Percentiles rank a stretch among this genome's conserved stretches.
phyloP scores from a whole-genome alignment of 2,888 invertebrate species.

The Acrobasis consociella region DNA sequence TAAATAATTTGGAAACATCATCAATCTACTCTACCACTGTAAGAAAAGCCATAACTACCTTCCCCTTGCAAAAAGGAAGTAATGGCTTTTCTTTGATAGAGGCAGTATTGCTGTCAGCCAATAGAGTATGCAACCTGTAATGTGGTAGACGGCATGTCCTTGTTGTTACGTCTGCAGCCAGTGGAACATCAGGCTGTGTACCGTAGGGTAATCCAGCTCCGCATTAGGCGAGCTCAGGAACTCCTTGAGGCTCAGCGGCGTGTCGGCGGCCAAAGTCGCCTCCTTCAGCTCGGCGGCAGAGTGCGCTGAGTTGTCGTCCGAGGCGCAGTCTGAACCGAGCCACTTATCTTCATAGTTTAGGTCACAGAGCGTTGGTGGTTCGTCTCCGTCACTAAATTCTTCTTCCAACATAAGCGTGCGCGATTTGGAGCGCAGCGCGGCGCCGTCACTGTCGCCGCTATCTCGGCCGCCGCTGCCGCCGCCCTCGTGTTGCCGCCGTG shows the following conservation, averaged over 20 bases:
- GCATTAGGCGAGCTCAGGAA: constrained; percentile 72
- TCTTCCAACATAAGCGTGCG: constrained; percentile 57
- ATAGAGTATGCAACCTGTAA: constrained; percentile 36
- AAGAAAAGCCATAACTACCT: too few relatives aligned
- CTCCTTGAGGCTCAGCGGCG: constrained; percentile 61
- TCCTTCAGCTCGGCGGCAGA: constrained; percentile 60
- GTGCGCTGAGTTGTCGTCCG: constrained; percentile 74
- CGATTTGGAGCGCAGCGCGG: constrained; percentile 53
- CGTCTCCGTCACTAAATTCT: constrained; percentile 69
- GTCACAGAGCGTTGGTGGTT: constrained; percentile 74
- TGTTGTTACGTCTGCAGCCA: constrained; percentile 78
- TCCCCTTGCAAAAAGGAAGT: too few relatives aligned
- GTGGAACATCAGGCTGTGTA: constrained; percentile 80
- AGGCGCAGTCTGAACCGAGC: constrained; percentile 69
- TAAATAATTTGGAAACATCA: constrained; percentile 36
- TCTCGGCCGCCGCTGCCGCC: constrained; percentile 53
- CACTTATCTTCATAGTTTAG: constrained; percentile 68
- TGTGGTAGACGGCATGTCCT: constrained; percentile 30
- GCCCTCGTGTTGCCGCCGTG: constrained; percentile 70
- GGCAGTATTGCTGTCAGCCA: constrained; percentile 35
- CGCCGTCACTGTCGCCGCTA: constrained; percentile 43
- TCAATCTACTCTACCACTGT: constrained; percentile 24
- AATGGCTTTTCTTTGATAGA: too few relatives aligned
- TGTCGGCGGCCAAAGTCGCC: constrained; percentile 46
- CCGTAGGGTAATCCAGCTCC: constrained; percentile 75